phyloP scores from a whole-genome alignment of 2,888 invertebrate species.

The Netelia inedita region DNA sequence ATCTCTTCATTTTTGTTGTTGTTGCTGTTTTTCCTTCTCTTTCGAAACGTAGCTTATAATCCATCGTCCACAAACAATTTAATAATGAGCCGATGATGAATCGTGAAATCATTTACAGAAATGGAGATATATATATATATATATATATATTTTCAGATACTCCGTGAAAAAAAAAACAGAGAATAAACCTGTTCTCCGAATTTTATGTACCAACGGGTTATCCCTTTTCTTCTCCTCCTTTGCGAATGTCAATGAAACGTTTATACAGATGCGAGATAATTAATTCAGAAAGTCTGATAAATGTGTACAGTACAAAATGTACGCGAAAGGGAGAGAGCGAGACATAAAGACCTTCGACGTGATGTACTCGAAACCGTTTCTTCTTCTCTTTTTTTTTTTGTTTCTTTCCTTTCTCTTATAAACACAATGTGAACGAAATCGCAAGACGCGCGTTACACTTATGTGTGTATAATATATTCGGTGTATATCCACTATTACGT shows the following conservation, averaged over 20 bases:
- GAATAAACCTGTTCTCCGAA: slow-evolving; percentile 19
- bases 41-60: not conserved
- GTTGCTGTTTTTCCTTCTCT: slow-evolving; percentile 24
- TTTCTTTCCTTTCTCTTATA: slow-evolving; percentile 2
- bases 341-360: slow-evolving; percentile 19
- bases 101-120: slow-evolving; percentile 68
- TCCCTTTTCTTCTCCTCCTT: slow-evolving; percentile 13
- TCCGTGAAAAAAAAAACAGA: slow-evolving; percentile 39
- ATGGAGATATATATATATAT: slow-evolving; percentile 51
- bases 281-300: slow-evolving; percentile 40
- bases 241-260: slow-evolving; percentile 63
- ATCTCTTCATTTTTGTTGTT: slow-evolving; percentile 8
- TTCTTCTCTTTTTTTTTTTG: slow-evolving; percentile 1
- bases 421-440: slow-evolving; percentile 37
- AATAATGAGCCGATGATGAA: slow-evolving; percentile 60
- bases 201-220: slow-evolving; percentile 24
- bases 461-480: slow-evolving; percentile 16
- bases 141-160: slow-evolving; percentile 2
- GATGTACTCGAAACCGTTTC: slow-evolving; percentile 35
- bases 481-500: slow-evolving; percentile 35
- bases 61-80: not conserved
- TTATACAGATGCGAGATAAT: slow-evolving; percentile 64
- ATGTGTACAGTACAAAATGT: slow-evolving; percentile 27
- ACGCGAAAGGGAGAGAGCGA: slow-evolving; percentile 25
- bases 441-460: slow-evolving; percentile 37